Evolutionary conservation across 2,113 vertebrate species (phyloP).

Genomic region (Peromyscus leucopus): DNA sequence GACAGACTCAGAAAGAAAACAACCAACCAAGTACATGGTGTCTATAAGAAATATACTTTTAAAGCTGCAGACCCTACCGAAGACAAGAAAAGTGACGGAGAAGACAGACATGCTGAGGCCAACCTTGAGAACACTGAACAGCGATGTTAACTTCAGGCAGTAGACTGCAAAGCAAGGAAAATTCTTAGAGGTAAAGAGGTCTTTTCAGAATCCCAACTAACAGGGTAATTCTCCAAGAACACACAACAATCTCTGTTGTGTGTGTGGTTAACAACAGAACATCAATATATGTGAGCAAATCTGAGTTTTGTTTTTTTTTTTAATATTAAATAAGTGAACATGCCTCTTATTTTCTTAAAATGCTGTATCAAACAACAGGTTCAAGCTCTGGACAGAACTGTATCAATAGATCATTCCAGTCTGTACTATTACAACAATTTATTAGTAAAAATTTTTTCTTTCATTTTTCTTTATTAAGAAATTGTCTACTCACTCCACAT

Average conservation of each 20-base stretch:
- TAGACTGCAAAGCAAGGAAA: background rate
- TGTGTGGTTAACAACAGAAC: background rate
- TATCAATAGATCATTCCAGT: background rate
- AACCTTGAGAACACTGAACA: background rate
- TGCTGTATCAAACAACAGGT: background rate
- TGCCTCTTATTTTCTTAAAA: conserved; percentile 7
- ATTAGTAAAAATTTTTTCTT: background rate
- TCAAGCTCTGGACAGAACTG: background rate
- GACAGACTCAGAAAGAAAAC: background rate
- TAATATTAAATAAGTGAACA: background rate
- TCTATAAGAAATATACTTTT: background rate
- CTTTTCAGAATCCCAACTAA: background rate
- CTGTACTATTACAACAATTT: background rate
- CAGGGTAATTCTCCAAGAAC: background rate
- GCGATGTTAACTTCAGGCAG: background rate
- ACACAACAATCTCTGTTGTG: background rate
- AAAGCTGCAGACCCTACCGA: too few relatives aligned
- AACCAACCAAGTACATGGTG: background rate
- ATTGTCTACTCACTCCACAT: too few relatives aligned
- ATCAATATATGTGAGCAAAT: background rate
- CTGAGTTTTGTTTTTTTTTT: background rate
- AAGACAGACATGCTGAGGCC: background rate
- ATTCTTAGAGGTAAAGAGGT: background rate
- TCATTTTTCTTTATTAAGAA: too few relatives aligned
- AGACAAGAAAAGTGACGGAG: background rate